Conservation (phyloP, 1,140 invertebrate genomes). For the Drosophila littoralis region DNA sequence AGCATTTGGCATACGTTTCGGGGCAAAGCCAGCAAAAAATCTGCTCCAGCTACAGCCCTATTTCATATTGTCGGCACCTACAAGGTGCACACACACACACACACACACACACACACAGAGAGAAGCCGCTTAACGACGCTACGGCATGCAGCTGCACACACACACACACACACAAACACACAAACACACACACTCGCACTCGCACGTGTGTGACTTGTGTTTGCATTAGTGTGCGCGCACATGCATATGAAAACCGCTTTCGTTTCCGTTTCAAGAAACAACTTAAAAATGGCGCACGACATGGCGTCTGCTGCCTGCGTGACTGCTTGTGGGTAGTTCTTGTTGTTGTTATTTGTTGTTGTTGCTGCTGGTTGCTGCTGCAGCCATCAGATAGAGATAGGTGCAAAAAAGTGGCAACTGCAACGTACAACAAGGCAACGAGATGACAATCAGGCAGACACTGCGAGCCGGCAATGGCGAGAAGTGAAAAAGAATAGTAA, state of each 20-base stretch:
- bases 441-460: slow-evolving; percentile 75
- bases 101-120: slow-evolving; percentile 17
- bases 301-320: slow-evolving; percentile 52
- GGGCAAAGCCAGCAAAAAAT: slow-evolving; percentile 52
- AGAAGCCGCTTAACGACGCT: slow-evolving; percentile 47
- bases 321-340: slow-evolving; percentile 21
- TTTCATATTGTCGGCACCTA: slow-evolving; percentile 75
- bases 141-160: slow-evolving; percentile 34
- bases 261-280: slow-evolving; percentile 78
- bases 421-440: slow-evolving; percentile 53
- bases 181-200: slow-evolving; percentile 19
- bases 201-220: slow-evolving; percentile 19
- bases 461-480: slow-evolving; percentile 17
- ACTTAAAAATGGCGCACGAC: slow-evolving; percentile 78
- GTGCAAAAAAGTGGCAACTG: slow-evolving; percentile 74
- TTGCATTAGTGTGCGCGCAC: slow-evolving; percentile 51
- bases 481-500: slow-evolving; percentile 47
- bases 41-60: slow-evolving; percentile 58
- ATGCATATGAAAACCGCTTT: slow-evolving; percentile 81
- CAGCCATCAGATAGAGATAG: slow-evolving; percentile 70
- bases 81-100: slow-evolving; percentile 26
- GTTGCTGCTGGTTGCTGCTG: slow-evolving; percentile 35
- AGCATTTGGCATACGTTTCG: slow-evolving; percentile 45
- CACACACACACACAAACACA: slow-evolving; percentile 24
- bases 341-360: slow-evolving; percentile 14